These are phyloP conservation scores for Vultur gryphus DNA, from an alignment of 2,797 vertebrate species.

Conservation along the genomic window DNA sequence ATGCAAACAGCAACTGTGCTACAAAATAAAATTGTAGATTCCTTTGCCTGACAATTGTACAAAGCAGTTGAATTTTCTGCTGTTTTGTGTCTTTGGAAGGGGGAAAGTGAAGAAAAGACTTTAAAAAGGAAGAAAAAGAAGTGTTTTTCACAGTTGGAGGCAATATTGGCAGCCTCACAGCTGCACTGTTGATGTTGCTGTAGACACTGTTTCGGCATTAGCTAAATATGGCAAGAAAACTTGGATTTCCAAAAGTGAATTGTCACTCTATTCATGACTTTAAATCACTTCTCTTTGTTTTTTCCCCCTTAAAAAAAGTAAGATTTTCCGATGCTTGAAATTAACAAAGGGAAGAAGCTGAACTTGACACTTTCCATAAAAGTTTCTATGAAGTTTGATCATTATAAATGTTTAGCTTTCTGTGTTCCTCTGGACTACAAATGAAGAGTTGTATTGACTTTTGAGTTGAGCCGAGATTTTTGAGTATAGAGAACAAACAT, in stretches of 20 bases:
- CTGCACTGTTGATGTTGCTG: not conserved
- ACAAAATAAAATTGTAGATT: not conserved
- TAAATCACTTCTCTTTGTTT: not conserved
- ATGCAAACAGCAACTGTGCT: not conserved
- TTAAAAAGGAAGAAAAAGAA: not conserved
- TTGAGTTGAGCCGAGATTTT: not conserved
- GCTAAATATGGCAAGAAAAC: not conserved
- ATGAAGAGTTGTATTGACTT: not conserved
- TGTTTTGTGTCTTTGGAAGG: not conserved
- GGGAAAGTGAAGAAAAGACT: not conserved
- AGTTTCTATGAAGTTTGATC: not conserved
- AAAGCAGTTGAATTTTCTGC: not conserved
- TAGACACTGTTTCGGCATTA: not conserved
- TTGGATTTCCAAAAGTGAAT: not conserved
- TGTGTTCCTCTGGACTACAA: not conserved
- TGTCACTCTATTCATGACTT: not conserved
- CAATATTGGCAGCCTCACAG: not conserved
- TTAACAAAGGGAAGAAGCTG: not conserved
- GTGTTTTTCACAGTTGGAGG: not conserved
- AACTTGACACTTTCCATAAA: not conserved
- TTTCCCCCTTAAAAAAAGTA: not conserved
- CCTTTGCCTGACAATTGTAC: not conserved
- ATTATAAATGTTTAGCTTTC: not conserved
- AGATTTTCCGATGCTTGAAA: not conserved
- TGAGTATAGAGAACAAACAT: not conserved